These are phyloP conservation scores for Campylomormyrus numenius DNA, from an alignment of 2,113 vertebrate genomes.

Conservation along the genomic window DNA sequence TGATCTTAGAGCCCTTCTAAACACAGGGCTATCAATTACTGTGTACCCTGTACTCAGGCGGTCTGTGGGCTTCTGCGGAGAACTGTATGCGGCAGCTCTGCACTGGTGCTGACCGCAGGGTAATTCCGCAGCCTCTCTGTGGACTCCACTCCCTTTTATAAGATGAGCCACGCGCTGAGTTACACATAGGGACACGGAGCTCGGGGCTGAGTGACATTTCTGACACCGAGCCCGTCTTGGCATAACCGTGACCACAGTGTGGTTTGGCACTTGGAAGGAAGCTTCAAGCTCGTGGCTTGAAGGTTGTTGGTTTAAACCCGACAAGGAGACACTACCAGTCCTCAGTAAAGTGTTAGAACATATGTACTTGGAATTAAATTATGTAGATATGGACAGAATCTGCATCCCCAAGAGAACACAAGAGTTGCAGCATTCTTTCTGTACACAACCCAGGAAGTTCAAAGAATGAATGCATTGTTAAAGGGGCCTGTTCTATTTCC, in stretches of 20 bases:
- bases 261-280: not conserved
- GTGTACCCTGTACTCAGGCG: conserved; percentile 38
- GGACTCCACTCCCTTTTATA: conserved; percentile 5
- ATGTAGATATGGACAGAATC: not conserved
- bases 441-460: not conserved
- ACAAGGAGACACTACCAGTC: not conserved
- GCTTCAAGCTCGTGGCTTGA: not conserved
- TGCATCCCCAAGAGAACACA: not conserved
- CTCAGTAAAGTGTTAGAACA: not conserved
- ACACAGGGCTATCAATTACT: conserved; percentile 54
- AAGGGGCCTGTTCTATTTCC: conserved; percentile 1
- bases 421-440: not conserved
- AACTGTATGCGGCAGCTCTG: conserved; percentile 43
- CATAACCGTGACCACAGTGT: not conserved
- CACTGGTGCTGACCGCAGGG: conserved; percentile 33
- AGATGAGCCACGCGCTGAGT: not conserved
- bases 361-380: not conserved
- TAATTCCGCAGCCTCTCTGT: conserved; percentile 11
- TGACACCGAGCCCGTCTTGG: not conserved
- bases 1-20: conserved; percentile 37
- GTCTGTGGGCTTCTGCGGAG: conserved; percentile 39
- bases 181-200: not conserved
- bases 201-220: not conserved
- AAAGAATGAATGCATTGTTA: not conserved
- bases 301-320: not conserved